A percentile compares a stretch with the other conserved stretches of the same genome.
These are phyloP conservation scores for Chaetura pelagica DNA, from an alignment of 2,113 vertebrate genomes.

Conservation along the genomic window DNA sequence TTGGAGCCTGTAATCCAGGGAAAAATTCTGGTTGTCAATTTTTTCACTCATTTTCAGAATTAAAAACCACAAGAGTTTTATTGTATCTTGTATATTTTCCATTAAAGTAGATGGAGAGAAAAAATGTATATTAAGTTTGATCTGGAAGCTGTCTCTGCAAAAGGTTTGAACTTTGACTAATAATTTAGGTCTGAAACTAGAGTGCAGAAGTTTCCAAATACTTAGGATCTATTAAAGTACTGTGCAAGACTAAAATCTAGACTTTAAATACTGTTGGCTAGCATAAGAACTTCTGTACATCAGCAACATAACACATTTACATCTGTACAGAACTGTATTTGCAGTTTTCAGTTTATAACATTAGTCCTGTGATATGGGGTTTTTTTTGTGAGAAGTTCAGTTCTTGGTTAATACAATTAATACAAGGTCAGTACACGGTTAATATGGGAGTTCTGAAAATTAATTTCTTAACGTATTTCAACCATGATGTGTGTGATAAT, in stretches of 20 bases:
- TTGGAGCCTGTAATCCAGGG: neutral
- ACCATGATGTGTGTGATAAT: neutral
- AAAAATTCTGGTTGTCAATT: neutral
- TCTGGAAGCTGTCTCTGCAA: neutral
- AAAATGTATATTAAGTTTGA: neutral
- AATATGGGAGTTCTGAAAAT: neutral
- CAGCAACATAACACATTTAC: rapidly evolving
- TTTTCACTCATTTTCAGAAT: neutral
- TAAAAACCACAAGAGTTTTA: neutral
- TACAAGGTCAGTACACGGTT: neutral
- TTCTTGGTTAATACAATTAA: neutral
- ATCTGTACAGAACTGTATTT: neutral
- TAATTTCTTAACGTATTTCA: neutral
- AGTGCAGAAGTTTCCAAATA: neutral
- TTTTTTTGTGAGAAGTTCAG: neutral
- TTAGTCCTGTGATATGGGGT: neutral
- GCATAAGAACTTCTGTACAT: neutral
- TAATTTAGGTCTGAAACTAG: neutral
- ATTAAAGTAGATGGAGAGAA: neutral
- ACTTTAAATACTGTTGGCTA: neutral
- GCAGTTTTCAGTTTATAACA: neutral
- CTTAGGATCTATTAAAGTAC: neutral
- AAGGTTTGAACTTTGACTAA: neutral
- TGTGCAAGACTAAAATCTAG: neutral
- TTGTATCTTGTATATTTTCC: neutral